phyloP scores from a whole-genome alignment of 2,113 vertebrate species.

The Corydoras maculifer region DNA sequence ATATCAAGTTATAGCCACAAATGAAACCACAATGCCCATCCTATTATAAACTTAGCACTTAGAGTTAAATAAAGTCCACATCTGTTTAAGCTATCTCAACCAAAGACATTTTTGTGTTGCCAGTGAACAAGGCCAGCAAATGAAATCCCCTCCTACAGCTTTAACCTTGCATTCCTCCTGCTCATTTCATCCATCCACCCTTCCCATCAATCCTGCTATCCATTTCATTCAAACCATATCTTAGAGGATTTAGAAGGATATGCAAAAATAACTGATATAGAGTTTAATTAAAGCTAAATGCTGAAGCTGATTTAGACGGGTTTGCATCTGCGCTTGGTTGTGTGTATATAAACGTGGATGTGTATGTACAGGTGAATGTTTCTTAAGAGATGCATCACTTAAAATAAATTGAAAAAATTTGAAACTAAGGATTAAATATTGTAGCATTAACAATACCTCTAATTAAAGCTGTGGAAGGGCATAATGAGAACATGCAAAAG shows the following conservation, averaged over 20 bases:
- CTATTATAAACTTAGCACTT: background rate
- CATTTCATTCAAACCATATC: background rate
- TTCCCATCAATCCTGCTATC: constrained; percentile 34
- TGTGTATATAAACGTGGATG: no score
- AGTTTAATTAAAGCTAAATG: background rate
- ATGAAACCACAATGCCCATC: background rate
- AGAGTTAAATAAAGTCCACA: background rate
- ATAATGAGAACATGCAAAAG: no score
- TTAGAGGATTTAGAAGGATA: background rate
- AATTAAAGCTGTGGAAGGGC: no score
- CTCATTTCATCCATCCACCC: constrained; percentile 32
- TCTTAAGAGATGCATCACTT: no score
- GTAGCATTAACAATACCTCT: no score
- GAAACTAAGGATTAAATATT: no score
- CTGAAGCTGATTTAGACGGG: background rate
- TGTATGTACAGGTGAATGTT: no score
- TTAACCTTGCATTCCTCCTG: background rate
- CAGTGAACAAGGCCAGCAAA: background rate
- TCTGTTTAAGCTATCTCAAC: background rate
- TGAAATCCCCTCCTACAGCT: background rate
- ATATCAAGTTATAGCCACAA: background rate
- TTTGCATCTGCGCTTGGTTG: no score
- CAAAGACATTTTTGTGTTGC: background rate
- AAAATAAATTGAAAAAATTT: no score
- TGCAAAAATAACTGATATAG: background rate